Conservation (phyloP, 2,113 vertebrate species). For the Semnornis frantzii region DNA sequence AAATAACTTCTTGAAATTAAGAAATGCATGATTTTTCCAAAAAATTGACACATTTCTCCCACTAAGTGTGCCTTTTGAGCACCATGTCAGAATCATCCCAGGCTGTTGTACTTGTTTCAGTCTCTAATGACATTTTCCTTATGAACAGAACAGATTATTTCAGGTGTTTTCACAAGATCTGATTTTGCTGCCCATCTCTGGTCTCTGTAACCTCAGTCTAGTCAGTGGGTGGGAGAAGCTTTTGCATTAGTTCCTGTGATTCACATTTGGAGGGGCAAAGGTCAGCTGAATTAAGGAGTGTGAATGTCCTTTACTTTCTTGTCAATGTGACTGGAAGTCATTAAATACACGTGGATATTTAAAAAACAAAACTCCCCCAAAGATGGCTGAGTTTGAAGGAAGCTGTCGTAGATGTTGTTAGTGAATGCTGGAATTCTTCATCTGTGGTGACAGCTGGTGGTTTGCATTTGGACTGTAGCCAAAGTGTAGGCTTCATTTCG, state of each 20-base stretch:
- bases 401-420: background rate
- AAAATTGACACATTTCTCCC: background rate
- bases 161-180: background rate
- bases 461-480: background rate
- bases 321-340: background rate
- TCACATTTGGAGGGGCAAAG: background rate
- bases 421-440: background rate
- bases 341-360: background rate
- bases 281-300: background rate
- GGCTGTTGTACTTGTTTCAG: background rate
- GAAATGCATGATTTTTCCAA: background rate
- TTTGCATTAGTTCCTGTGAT: background rate
- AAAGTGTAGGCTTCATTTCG: background rate
- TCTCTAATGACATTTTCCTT: background rate
- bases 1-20: background rate
- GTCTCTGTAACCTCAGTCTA: background rate
- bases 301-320: background rate
- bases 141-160: background rate
- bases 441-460: background rate
- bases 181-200: background rate
- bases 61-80: background rate
- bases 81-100: background rate
- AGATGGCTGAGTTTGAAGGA: background rate
- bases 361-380: background rate
- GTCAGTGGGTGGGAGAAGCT: background rate